These are phyloP conservation scores for Zoroaster sp. DNA, from an alignment of 53 echinoderm and acorn worm genomes.

Conservation along the genomic window DNA sequence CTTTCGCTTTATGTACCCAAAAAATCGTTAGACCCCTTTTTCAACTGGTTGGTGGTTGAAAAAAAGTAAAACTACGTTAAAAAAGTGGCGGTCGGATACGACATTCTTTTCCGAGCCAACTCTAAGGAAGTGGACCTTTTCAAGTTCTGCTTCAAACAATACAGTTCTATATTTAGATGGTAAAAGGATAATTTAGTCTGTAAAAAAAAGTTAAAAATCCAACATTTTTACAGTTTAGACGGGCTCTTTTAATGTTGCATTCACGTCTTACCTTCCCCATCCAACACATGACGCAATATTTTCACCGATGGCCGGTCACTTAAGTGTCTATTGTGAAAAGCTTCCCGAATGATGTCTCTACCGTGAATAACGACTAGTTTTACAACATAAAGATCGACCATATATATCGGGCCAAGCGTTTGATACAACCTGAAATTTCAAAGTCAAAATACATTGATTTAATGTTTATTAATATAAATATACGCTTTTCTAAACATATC, in stretches of 20 bases:
- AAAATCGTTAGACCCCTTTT: too few relatives aligned
- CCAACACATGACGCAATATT: neutral
- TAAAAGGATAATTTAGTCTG: neutral
- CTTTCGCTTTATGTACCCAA: too few relatives aligned
- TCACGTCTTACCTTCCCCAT: neutral
- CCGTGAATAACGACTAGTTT: conserved; percentile 2
- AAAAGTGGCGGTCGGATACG: too few relatives aligned
- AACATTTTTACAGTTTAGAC: neutral
- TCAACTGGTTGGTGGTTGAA: too few relatives aligned
- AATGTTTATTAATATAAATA: too few relatives aligned
- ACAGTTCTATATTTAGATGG: neutral
- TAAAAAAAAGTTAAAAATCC: neutral
- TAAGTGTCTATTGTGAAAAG: conserved; percentile 15
- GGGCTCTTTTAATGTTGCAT: neutral
- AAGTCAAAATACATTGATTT: too few relatives aligned
- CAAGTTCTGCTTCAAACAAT: too few relatives aligned
- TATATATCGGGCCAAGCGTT: neutral
- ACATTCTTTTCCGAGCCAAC: neutral
- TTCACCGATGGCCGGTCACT: conserved; percentile 8
- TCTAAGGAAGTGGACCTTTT: neutral
- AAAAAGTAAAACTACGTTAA: too few relatives aligned
- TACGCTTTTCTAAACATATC: too few relatives aligned
- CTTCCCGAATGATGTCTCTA: neutral
- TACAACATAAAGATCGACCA: neutral
- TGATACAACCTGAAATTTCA: neutral